Evolutionary conservation across 53 echinoderm and acorn worm genomes (phyloP).

Genomic region (Hippasteria phrygiana): DNA sequence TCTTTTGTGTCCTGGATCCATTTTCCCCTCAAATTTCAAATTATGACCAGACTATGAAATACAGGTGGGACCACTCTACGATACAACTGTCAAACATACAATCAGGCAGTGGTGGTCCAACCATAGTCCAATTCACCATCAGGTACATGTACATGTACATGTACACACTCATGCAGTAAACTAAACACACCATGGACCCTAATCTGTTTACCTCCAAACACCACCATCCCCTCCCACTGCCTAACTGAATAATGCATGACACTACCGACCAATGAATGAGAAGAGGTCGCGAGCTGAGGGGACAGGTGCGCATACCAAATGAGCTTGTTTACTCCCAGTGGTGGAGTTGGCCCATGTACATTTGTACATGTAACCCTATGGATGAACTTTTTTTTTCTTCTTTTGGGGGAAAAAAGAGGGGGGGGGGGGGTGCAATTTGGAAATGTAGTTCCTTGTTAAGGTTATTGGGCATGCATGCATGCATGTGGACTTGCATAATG

Average conservation of each 20-base stretch:
- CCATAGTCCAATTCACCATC: not conserved
- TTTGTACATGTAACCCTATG: constrained; percentile 57
- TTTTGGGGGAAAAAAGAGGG: not conserved
- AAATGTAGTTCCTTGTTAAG: constrained; percentile 26
- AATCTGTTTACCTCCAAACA: not conserved
- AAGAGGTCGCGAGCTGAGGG: constrained; percentile 69
- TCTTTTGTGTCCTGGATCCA: too few relatives aligned
- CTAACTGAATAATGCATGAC: constrained; percentile 67
- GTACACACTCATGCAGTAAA: constrained; percentile 10
- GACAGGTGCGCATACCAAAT: constrained; percentile 81
- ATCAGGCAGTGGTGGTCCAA: constrained; percentile 3
- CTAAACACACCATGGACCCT: constrained; percentile 9
- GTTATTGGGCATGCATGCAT: constrained; percentile 26
- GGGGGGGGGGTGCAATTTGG: not conserved
- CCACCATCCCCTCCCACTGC: constrained; percentile 3
- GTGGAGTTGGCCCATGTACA: not conserved
- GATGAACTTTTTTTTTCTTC: constrained; percentile 47
- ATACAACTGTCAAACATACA: constrained; percentile 14
- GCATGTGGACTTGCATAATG: constrained; percentile 36
- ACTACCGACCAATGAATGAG: constrained; percentile 52
- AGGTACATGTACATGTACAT: not conserved
- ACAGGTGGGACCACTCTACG: not conserved
- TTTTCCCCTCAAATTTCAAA: too few relatives aligned
- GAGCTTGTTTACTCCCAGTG: constrained; percentile 75
- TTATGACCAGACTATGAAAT: not conserved